Evolutionary conservation across 2,888 invertebrate species (phyloP).

Genomic region (Augochlorella aurata): DNA sequence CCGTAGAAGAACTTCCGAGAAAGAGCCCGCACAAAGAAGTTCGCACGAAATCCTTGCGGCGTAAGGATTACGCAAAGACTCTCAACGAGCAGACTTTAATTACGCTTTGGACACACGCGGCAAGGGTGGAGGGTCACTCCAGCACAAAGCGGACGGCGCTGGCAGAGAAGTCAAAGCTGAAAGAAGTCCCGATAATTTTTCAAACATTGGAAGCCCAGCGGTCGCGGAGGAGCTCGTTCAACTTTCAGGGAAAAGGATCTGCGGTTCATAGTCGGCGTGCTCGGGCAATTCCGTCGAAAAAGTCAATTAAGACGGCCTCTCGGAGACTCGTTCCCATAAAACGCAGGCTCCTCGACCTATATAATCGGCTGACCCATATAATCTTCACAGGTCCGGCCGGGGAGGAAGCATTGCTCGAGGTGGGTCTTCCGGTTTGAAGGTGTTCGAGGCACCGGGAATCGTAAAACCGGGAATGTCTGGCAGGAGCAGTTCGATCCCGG

Average conservation of each 20-base stretch:
- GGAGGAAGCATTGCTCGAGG: constrained; percentile 26
- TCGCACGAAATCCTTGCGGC: too few species aligned
- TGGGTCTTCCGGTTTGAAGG: constrained; percentile 59
- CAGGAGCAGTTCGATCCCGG: constrained; percentile 65
- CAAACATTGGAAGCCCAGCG: background rate
- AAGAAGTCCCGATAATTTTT: background rate
- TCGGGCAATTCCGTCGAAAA: constrained; percentile 22
- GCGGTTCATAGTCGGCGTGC: background rate
- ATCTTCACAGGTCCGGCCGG: constrained; percentile 40
- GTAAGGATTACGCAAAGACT: too few species aligned
- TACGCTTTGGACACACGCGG: background rate
- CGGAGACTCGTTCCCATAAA: constrained; percentile 57
- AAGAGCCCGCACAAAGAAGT: too few species aligned
- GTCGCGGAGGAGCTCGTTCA: background rate
- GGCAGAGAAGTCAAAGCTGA: background rate
- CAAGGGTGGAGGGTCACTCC: background rate
- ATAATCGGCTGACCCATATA: constrained; percentile 62
- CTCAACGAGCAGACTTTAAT: background rate
- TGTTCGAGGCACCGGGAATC: constrained; percentile 63
- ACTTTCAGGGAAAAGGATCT: background rate
- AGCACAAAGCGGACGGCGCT: background rate
- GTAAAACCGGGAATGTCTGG: constrained; percentile 63
- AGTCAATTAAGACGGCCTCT: constrained; percentile 47
- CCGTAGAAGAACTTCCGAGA: too few species aligned
- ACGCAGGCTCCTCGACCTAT: constrained; percentile 36